These are phyloP conservation scores for Sciaenops ocellatus DNA, from an alignment of 2,797 vertebrate genomes.

Conservation along the genomic window DNA sequence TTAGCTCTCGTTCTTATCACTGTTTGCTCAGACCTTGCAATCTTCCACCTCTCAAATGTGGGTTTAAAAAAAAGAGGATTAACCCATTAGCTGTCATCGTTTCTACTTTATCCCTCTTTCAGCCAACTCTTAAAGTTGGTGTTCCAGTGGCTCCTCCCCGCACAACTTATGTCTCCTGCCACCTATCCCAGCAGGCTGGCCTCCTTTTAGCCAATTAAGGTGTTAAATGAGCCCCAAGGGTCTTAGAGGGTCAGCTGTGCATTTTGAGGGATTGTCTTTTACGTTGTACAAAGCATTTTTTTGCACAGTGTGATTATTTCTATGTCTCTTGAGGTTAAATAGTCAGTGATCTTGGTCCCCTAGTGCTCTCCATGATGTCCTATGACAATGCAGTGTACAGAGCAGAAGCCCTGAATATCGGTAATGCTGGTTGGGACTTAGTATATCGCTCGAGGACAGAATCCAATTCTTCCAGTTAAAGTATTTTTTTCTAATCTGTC, in stretches of 20 bases:
- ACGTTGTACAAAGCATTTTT: constrained; percentile 9
- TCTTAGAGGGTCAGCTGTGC: constrained; percentile 21
- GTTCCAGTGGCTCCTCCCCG: constrained; percentile 10
- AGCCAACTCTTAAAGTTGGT: constrained; percentile 41
- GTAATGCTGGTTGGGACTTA: background rate
- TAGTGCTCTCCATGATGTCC: background rate
- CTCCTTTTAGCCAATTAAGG: constrained; percentile 62
- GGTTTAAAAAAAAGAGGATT: constrained; percentile 72
- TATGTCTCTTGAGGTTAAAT: background rate
- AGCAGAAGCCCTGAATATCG: background rate
- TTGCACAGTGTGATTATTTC: constrained; percentile 13
- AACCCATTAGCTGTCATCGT: constrained; percentile 77
- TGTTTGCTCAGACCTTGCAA: constrained; percentile 78
- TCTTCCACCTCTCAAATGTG: constrained; percentile 70
- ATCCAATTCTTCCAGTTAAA: background rate
- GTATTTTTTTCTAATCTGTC: background rate
- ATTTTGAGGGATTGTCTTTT: constrained; percentile 19
- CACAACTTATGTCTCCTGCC: constrained; percentile 6
- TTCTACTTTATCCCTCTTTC: constrained; percentile 58
- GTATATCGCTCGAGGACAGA: background rate
- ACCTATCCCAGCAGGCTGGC: constrained; percentile 28
- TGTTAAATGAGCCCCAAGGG: constrained; percentile 50
- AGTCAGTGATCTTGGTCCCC: background rate
- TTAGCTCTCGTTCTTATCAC: constrained; percentile 83
- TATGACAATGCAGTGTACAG: background rate